phyloP scores from a whole-genome alignment of 2,113 vertebrate genomes.

The Scomber colias region DNA sequence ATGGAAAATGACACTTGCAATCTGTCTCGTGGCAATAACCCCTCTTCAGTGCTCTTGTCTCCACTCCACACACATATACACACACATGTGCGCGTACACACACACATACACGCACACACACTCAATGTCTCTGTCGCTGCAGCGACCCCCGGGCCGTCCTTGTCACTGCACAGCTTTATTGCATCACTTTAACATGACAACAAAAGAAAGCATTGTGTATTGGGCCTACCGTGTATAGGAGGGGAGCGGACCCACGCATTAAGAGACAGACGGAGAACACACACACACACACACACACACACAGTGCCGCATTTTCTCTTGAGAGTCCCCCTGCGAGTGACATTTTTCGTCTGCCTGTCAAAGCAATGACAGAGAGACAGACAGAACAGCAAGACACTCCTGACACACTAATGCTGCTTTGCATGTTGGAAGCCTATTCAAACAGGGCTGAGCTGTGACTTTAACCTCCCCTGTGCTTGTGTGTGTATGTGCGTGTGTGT shows the following conservation, averaged over 20 bases:
- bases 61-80: constrained; percentile 10
- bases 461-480: constrained; percentile 68
- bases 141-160: constrained; percentile 73
- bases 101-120: constrained; percentile 11
- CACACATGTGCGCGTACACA: neutral
- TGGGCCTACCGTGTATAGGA: constrained; percentile 58
- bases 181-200: constrained; percentile 86
- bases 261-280: constrained; percentile 46
- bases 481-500: constrained; percentile 12
- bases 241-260: constrained; percentile 78
- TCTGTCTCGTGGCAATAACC: constrained; percentile 87
- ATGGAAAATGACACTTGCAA: constrained; percentile 89
- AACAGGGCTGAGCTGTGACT: constrained; percentile 65
- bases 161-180: constrained; percentile 84
- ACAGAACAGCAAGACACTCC: constrained; percentile 67
- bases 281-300: constrained; percentile 17
- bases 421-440: constrained; percentile 75
- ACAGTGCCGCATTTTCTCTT: constrained; percentile 47
- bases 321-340: constrained; percentile 60
- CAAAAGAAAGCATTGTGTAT: constrained; percentile 83
- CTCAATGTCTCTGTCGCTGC: constrained; percentile 67
- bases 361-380: constrained; percentile 72
- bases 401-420: constrained; percentile 79
- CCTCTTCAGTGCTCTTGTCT: constrained; percentile 80
- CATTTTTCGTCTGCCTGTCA: constrained; percentile 83